Evolutionary conservation across 2,888 invertebrate species (phyloP), one percentile per base, ranked within the genome.

Genomic region (Escarpia spicata): DNA sequence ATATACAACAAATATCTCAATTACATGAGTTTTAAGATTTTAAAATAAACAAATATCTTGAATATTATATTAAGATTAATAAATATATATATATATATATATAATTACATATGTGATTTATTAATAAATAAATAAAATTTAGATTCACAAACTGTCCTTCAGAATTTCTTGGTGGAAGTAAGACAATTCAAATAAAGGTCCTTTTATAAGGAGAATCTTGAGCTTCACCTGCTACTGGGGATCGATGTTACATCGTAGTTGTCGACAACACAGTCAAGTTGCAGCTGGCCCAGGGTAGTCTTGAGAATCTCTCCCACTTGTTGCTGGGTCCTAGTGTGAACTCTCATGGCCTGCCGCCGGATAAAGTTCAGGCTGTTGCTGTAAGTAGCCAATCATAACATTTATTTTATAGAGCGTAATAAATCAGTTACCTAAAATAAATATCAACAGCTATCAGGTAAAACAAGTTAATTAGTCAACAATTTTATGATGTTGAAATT

Each of bases 311-410:
- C 75, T 26, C 75, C n/a, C 19, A 75, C n/a, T 6, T 26, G 75
- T 75, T 75, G 75, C n/a, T 75, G 75, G 19, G 19, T 75, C 75
- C 26, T 19, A 4, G 75, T 75, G 75, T 19, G 75, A n/a, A 75
- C 75, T 26, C 26, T 26, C 19, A 26, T 26, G 19, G 75, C 15
- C 26, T 75, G 75, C 2, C 75, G 75, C 6, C 75, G 75, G 26
- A 75, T 75, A n/a, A 75, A 75, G n/a, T 75, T 75, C 75, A 75
- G 75, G 26, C 75, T 75, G 26, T 75, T 75, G 75, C 75, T 75
- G 75, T 75, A 26, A 75, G 75, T n/a, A 75, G 19, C 19, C 75
- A 75, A 26, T 4, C 2, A 26, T 26, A 75, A 15, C 6, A 75
- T n/a, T 75, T 6, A 26, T 75, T 75, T 75, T 75, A 75, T 75